Evolutionary conservation across 1,140 invertebrate species (phyloP).

Genomic region (Lycorma delicatula): DNA sequence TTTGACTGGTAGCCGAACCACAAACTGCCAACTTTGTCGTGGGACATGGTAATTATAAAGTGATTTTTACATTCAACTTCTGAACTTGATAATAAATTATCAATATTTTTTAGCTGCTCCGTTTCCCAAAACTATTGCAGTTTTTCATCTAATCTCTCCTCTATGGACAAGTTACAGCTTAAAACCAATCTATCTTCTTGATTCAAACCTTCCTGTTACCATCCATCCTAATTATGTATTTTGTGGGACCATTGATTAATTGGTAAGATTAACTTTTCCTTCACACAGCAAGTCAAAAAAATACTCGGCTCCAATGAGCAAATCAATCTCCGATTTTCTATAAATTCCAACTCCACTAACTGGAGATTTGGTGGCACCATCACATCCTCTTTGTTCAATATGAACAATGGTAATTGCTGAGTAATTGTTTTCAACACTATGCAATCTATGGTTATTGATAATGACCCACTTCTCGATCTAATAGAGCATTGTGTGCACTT

Average conservation of each 20-base stretch:
- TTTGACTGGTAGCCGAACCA: constrained; percentile 12
- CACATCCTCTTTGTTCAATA: constrained; percentile 12
- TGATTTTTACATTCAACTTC: background rate
- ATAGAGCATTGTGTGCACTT: background rate
- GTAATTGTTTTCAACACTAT: constrained; percentile 19
- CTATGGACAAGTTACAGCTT: background rate
- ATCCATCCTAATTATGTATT: background rate
- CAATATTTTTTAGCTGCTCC: background rate
- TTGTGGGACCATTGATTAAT: background rate
- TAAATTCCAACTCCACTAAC: constrained; percentile 18
- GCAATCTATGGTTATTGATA: constrained; percentile 12
- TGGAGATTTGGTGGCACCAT: constrained; percentile 12
- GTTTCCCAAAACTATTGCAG: background rate
- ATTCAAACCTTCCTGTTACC: background rate
- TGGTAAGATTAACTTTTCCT: background rate
- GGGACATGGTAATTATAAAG: background rate
- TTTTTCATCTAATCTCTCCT: background rate
- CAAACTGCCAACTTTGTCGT: background rate
- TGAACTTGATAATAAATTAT: background rate
- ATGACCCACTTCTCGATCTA: background rate
- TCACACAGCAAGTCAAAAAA: background rate
- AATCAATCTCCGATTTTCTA: constrained; percentile 17
- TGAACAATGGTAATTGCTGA: constrained; percentile 13
- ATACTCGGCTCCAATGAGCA: constrained; percentile 14
- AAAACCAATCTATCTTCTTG: background rate